phyloP scores from a whole-genome alignment of 2,113 vertebrate genomes.

The Forbesichthys agassizii region DNA sequence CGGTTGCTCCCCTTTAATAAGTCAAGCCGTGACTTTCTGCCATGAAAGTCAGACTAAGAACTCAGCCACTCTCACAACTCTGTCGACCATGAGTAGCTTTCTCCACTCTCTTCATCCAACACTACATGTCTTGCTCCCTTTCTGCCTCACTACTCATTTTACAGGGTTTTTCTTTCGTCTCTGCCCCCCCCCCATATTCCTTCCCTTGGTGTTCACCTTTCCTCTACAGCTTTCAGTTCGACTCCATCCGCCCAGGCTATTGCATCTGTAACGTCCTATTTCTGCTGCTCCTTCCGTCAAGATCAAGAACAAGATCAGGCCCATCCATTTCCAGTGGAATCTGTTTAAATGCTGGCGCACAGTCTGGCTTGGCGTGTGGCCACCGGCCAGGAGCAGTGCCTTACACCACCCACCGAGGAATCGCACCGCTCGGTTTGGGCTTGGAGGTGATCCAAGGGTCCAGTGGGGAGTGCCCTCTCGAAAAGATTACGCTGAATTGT shows the following conservation, averaged over 20 bases:
- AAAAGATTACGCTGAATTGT: constrained; percentile 45
- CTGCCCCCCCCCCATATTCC: not conserved
- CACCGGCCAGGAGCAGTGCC: constrained; percentile 50
- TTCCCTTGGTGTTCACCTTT: not conserved
- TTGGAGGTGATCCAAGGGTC: constrained; percentile 58
- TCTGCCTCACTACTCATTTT: not conserved
- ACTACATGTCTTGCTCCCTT: not conserved
- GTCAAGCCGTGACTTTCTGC: constrained; percentile 20
- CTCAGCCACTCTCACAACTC: not conserved
- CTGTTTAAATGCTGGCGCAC: constrained; percentile 42
- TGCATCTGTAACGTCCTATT: not conserved
- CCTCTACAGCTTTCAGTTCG: not conserved
- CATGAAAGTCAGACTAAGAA: constrained; percentile 12
- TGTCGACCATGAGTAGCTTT: not conserved
- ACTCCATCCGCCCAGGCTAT: not conserved
- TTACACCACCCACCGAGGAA: constrained; percentile 43
- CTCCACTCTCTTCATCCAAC: not conserved
- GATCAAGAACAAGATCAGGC: constrained; percentile 57
- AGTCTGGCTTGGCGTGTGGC: constrained; percentile 53
- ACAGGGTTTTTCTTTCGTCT: not conserved
- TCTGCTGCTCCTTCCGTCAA: constrained; percentile 18
- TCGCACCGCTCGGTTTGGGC: constrained; percentile 39
- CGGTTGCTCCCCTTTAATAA: constrained; percentile 7
- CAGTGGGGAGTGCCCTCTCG: constrained; percentile 49
- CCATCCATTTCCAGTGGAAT: constrained; percentile 47